A percentile compares a stretch with the other conserved stretches of the same genome.
Evolutionary conservation across 2,888 invertebrate species (phyloP).

Genomic region (Baronia brevicornis): DNA sequence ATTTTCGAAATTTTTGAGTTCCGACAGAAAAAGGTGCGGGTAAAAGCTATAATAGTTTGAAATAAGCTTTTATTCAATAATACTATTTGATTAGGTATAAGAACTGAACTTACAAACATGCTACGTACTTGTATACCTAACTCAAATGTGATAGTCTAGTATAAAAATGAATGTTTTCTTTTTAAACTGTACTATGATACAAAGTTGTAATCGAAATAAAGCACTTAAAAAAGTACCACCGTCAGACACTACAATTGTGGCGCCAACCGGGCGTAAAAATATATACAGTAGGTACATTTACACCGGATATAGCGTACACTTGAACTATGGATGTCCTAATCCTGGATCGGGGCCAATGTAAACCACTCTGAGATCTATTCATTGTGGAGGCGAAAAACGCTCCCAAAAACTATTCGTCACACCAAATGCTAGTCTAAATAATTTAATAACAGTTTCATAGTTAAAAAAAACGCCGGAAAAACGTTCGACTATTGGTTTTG

Average conservation of each 20-base stretch:
- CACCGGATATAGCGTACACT: conserved; percentile 56
- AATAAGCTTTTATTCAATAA: no score
- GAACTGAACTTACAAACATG: no score
- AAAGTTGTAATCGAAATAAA: no score
- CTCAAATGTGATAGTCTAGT: no score
- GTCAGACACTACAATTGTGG: conserved; percentile 23
- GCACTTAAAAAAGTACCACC: conserved; percentile 6
- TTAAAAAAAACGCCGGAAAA: no score
- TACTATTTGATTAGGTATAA: no score
- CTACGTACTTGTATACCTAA: no score
- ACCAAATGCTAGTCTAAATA: neutral
- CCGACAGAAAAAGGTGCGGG: no score
- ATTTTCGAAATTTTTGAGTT: no score
- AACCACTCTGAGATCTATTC: conserved; percentile 23
- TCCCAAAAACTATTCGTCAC: conserved; percentile 4
- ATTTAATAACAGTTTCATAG: neutral
- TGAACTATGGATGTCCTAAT: conserved; percentile 57
- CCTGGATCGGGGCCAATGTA: conserved; percentile 56
- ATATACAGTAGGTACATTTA: conserved; percentile 23
- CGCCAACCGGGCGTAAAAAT: conserved; percentile 32
- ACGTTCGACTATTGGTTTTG: conserved; percentile 3
- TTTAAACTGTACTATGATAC: no score
- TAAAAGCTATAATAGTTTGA: no score
- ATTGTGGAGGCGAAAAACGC: conserved; percentile 7
- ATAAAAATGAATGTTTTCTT: no score